A percentile compares a stretch with the other conserved stretches of the same genome.
phyloP scores from a whole-genome alignment of 92 coral and sea anemone species.

The Isaurus tuberculatus region DNA sequence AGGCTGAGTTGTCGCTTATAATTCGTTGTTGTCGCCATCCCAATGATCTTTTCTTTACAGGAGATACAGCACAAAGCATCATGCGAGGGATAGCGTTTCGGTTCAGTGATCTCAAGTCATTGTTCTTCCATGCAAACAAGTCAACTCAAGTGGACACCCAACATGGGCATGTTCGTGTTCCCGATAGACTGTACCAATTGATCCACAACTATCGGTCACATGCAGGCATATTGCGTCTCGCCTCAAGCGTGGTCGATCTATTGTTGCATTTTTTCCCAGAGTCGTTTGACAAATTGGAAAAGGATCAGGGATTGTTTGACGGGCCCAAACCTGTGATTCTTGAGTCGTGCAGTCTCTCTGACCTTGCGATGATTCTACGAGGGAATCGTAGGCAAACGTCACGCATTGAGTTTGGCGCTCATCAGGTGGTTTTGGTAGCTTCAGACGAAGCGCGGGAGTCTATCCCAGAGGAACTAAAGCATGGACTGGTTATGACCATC shows the following conservation, averaged over 20 bases:
- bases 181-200: slow-evolving; percentile 58
- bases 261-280: slow-evolving; percentile 60
- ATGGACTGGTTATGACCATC: slow-evolving; percentile 63
- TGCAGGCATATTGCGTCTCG: slow-evolving; percentile 58
- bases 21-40: slow-evolving; percentile 94
- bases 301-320: slow-evolving; percentile 64
- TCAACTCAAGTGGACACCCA: slow-evolving; percentile 47
- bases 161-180: slow-evolving; percentile 55
- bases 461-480: slow-evolving; percentile 57
- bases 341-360: slow-evolving; percentile 58
- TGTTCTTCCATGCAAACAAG: slow-evolving; percentile 81
- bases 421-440: slow-evolving; percentile 64
- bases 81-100: slow-evolving; percentile 99
- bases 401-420: slow-evolving; percentile 68
- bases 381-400: slow-evolving; percentile 62
- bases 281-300: slow-evolving; percentile 60
- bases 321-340: slow-evolving; percentile 65
- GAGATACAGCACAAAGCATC: slow-evolving; percentile 98
- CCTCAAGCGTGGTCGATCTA: slow-evolving; percentile 59
- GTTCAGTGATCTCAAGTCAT: slow-evolving; percentile 86
- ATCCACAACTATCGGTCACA: slow-evolving; percentile 65
- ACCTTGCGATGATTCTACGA: slow-evolving; percentile 66
- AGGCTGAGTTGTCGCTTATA: slow-evolving; percentile 89
- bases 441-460: slow-evolving; percentile 66
- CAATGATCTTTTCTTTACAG: slow-evolving; percentile 91